These are phyloP conservation scores for Apis cerana DNA, from an alignment of 1,140 invertebrate species.

Conservation along the genomic window DNA sequence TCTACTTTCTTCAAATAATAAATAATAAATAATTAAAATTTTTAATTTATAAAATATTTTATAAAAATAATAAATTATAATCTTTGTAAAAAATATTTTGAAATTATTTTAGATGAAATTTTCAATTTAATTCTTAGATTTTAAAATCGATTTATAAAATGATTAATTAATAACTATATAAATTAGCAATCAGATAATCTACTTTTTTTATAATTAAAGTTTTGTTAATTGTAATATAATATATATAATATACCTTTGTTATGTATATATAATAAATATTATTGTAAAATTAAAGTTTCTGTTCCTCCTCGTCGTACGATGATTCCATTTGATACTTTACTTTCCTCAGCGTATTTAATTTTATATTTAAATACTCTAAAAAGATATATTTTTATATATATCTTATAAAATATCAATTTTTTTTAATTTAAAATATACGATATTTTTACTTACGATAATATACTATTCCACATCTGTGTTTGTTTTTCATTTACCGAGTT, in stretches of 20 bases:
- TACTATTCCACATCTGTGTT: conserved; percentile 86
- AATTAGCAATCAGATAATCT: background rate
- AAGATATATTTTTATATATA: conserved; percentile 2
- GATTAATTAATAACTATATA: background rate
- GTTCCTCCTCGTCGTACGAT: conserved; percentile 78
- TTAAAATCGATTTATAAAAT: too few species aligned
- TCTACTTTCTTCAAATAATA: background rate
- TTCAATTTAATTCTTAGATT: background rate
- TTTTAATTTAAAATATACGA: conserved; percentile 31
- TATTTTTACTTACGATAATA: conserved; percentile 79
- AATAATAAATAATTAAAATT: background rate
- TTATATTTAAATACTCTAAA: conserved; percentile 80
- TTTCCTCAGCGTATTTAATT: conserved; percentile 76
- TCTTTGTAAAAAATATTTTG: too few species aligned
- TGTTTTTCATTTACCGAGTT: conserved; percentile 83
- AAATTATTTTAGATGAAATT: background rate
- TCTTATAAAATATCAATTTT: too few species aligned
- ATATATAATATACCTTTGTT: too few species aligned
- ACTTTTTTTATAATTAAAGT: conserved; percentile 19
- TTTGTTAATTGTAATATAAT: background rate
- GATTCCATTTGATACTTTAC: conserved; percentile 75
- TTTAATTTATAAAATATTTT: background rate
- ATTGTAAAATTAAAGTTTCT: conserved; percentile 80
- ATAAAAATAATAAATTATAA: too few species aligned
- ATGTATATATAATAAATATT: background rate